These are phyloP conservation scores for Lepilemur septentrionalis DNA, from an alignment of 2,797 vertebrate species.

Conservation along the genomic window DNA sequence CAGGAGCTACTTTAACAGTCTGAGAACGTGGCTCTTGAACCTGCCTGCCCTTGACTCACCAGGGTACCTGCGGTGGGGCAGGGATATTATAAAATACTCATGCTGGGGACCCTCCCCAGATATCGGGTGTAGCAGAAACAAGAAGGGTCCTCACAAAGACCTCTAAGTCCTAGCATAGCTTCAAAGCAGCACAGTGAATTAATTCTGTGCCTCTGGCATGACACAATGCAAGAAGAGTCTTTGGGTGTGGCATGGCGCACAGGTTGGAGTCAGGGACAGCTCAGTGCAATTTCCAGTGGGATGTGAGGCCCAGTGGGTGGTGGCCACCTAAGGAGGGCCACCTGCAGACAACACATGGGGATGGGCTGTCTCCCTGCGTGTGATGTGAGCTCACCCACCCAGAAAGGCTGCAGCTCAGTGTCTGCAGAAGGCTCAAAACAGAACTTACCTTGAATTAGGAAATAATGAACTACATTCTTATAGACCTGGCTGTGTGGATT, in stretches of 20 bases:
- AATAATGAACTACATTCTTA: neutral
- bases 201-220: neutral
- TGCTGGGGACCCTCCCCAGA: too few species aligned
- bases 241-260: rapidly evolving
- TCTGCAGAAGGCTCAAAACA: neutral
- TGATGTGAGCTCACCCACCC: neutral
- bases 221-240: rapidly evolving
- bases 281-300: neutral
- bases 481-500: neutral
- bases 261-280: neutral
- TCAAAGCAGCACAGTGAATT: neutral
- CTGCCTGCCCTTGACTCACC: too few species aligned
- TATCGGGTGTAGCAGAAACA: too few species aligned
- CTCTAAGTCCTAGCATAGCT: rapidly evolving
- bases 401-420: neutral
- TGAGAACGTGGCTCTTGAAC: neutral
- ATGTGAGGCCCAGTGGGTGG: neutral
- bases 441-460: neutral
- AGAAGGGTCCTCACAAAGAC: neutral
- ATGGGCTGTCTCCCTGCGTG: rapidly evolving
- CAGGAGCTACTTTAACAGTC: neutral
- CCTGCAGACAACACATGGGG: rapidly evolving
- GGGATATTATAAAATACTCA: neutral
- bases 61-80: rapidly evolving
- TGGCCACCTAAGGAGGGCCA: neutral